phyloP scores from a whole-genome alignment of 2,113 vertebrate genomes.

The Meriones unguiculatus region DNA sequence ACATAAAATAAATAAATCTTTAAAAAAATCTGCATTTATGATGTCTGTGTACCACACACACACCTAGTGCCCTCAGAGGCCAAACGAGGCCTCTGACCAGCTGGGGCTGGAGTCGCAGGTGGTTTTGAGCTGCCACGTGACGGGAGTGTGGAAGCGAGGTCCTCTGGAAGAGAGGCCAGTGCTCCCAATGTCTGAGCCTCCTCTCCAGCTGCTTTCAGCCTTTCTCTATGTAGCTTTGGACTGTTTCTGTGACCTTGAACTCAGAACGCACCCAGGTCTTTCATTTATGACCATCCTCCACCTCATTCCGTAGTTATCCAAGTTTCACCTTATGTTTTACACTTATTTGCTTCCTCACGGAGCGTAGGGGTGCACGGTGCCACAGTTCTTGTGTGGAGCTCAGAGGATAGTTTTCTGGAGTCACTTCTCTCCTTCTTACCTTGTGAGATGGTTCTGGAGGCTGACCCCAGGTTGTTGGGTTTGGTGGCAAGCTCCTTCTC shows the following conservation, averaged over 20 bases:
- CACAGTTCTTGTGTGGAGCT: not conserved
- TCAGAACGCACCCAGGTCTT: not conserved
- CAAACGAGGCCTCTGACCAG: not conserved
- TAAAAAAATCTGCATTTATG: not conserved
- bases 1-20: no score
- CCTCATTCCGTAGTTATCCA: not conserved
- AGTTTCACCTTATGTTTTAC: not conserved
- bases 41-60: not conserved
- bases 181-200: not conserved
- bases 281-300: not conserved
- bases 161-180: not conserved
- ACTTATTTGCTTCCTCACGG: not conserved
- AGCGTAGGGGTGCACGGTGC: not conserved
- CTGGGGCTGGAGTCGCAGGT: not conserved
- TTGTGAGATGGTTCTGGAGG: not conserved
- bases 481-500: not conserved
- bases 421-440: not conserved
- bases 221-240: not conserved
- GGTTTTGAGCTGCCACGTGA: not conserved
- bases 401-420: not conserved
- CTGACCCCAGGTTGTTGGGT: not conserved
- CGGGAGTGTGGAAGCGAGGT: no score
- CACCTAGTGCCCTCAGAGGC: not conserved
- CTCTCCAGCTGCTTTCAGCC: not conserved
- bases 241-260: not conserved